A percentile compares a stretch with the other conserved stretches of the same genome.
phyloP scores from a whole-genome alignment of 2,113 vertebrate species.

The Cyanistes caeruleus region DNA sequence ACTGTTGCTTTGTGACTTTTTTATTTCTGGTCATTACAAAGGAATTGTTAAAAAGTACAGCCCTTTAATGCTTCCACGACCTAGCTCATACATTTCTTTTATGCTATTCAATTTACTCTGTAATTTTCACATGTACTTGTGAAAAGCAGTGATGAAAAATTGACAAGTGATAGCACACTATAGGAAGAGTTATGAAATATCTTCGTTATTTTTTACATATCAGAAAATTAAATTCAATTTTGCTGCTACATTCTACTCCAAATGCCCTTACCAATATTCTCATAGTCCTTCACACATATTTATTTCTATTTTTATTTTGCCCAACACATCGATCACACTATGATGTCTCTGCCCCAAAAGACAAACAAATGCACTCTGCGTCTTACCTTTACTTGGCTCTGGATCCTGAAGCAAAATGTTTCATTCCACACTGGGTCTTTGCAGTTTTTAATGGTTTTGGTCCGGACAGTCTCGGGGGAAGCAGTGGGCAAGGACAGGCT shows the following conservation, averaged over 20 bases:
- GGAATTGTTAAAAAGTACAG: background rate
- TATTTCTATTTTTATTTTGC: background rate
- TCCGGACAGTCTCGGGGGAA: slow-evolving; percentile 67
- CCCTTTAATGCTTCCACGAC: background rate
- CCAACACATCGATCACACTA: background rate
- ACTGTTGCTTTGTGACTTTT: background rate
- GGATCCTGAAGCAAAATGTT: slow-evolving; percentile 82
- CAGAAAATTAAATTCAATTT: background rate
- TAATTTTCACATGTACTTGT: background rate
- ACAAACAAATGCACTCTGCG: background rate
- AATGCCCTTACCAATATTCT: background rate
- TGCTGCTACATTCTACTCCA: background rate
- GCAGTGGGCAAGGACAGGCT: slow-evolving; percentile 82
- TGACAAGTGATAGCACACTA: background rate
- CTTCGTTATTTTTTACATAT: background rate
- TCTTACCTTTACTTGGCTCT: slow-evolving; percentile 82
- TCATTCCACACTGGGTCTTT: slow-evolving; percentile 86
- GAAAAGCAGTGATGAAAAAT: background rate
- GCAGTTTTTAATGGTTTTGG: slow-evolving; percentile 77
- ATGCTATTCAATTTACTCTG: background rate
- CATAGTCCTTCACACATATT: background rate
- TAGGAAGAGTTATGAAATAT: background rate
- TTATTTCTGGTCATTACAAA: background rate
- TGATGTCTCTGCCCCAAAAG: background rate
- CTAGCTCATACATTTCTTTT: background rate